Evolutionary conservation across 2,888 invertebrate genomes (phyloP), one percentile per base, ranked within the genome.

Genomic region (Orthosia cruda): DNA sequence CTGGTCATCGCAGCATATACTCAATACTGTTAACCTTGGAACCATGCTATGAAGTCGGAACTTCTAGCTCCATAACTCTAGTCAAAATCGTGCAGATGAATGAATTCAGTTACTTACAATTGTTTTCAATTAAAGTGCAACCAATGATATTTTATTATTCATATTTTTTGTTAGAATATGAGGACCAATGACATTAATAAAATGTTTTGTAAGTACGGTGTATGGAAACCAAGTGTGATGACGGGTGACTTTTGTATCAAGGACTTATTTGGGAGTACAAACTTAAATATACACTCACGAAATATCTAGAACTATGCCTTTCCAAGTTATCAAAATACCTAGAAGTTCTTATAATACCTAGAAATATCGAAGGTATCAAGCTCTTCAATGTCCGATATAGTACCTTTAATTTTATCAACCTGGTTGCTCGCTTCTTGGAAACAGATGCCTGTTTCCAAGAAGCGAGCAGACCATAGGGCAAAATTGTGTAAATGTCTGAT

Each of bases 101-200:
- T 84, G 85, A 66, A 61, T 57, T 80, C 57, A 62, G 75, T 88
- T 79, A 84, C 69, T 77, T 74, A 86, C 88, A 72, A 67, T 61
- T 70, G 52, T 64, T 74, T 32, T 65, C 40, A 50, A 65, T 70
- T 74, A 58, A 32, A 67, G 77, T 74, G 85, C 77, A 65, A 70
- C 70, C 68, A 65, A 79, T 83, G 83, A 70, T 71, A 23, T 66
- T 64, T 57, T 58, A 72, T 73, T 86, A 76, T 66, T 77, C 20
- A 58, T 72, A 45, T 71, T 87, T 85, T 85, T 74, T 81, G 75
- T 74, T 55, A 61, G 68, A 49, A 49, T 71, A 71, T 64, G 77
- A 23, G 26, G 40, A 72, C 69, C 72, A 67, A 82, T 82, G 85
- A 40, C 16, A 67, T 85, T 77, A 83, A 72, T 81, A 69, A 40